Base-by-base conservation (phyloP, 30 jellyfish, hydroid and myxozoan species). In the Clytia hemisphaerica region DNA sequence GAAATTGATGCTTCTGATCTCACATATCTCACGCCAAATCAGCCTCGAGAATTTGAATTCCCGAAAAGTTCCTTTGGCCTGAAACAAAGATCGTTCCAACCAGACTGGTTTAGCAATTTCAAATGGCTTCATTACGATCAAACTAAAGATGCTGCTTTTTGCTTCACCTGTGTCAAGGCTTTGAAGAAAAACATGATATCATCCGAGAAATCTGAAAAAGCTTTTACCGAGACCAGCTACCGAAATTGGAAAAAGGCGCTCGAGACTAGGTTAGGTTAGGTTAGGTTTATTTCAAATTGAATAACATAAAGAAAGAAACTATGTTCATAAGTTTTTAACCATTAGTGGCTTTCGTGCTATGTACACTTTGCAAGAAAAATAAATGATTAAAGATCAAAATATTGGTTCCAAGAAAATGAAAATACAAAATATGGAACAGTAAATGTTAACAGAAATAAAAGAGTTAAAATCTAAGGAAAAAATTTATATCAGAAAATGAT, bases 161-260 rank as follows among this genome's bases (percentile, higher is more conserved):
- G 84, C 67, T 78, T 78, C 57, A 78, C 83, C 75, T 67, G 92
- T 57, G 51, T 40, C 49, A 57, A 67, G 53, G 83, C 92, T 45
- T 69, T 78, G 78, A 67, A 78, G 37, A 50, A 78, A 57, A 66
- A 57, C 92, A 4, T 78, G 92, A 67, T 78, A 44, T 78, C 78
- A 18, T 51, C 72, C 61, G 68, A 63, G 38, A 78, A 67, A 36
- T 64, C 59, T 22, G 78, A 78, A 33, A 46, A 31, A 28, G 84
- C 78, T 1, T 67, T 78, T 62, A 78, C 83, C 25, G 77, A 51
- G 19, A 22, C 84, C 51, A 77, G 92, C 53, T 78, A 42, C 92
- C 77, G 45, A 46, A 66, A 68, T 79, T 78, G 92, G 84, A 67
- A 78, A 78, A 78, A 75, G 37, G 76, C 73, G 14, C 28, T 78